Percentiles rank a stretch among this genome's conserved stretches.
Evolutionary conservation across 2,797 vertebrate genomes (phyloP).

Genomic region (Sciurus carolinensis): DNA sequence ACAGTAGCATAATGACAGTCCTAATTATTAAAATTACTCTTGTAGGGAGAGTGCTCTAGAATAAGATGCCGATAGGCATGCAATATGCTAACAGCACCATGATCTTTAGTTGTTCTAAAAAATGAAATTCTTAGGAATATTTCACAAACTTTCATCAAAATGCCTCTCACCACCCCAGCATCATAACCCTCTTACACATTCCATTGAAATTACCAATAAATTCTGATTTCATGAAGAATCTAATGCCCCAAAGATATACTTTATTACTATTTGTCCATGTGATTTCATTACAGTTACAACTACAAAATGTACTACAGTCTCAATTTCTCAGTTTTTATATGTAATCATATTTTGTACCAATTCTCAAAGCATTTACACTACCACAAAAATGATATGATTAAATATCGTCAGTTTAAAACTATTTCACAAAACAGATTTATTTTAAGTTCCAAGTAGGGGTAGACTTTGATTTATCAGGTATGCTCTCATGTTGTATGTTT

Average conservation of each 20-base stretch:
- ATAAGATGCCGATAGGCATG: constrained; percentile 58
- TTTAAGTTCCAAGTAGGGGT: neutral
- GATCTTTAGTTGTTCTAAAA: constrained; percentile 62
- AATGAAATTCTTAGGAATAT: constrained; percentile 64
- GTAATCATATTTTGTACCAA: neutral
- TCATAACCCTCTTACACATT: constrained; percentile 34
- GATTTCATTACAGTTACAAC: neutral
- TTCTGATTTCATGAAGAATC: constrained; percentile 53
- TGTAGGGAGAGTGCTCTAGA: constrained; percentile 62
- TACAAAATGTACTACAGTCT: neutral
- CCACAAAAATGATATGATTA: neutral
- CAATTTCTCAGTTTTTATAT: constrained; percentile 40
- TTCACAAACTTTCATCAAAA: constrained; percentile 70
- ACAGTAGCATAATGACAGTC: constrained; percentile 70
- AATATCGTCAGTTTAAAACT: constrained; percentile 11
- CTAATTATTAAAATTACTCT: constrained; percentile 82
- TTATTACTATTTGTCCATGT: constrained; percentile 52
- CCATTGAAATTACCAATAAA: constrained; percentile 62
- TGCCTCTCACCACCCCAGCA: neutral
- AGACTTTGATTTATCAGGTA: constrained; percentile 8
- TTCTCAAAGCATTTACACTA: neutral
- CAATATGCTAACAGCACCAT: constrained; percentile 68
- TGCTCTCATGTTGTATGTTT: neutral
- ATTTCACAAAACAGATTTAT: neutral
- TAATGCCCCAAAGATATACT: neutral